phyloP scores from a whole-genome alignment of 2,888 invertebrate species.

The Patella depressa region DNA sequence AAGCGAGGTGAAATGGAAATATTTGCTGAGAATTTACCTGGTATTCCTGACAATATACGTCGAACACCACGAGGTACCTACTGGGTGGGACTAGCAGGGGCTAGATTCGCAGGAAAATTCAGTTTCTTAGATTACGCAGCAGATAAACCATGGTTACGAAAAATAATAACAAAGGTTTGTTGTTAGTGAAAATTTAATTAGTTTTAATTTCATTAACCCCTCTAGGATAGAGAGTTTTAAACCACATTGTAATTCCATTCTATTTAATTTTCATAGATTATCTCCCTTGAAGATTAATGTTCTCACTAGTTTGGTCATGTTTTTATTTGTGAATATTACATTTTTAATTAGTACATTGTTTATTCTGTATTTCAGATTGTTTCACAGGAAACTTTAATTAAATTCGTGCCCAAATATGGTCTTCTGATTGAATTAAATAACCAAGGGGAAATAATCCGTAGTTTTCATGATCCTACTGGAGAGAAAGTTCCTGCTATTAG shows the following conservation, averaged over 20 bases:
- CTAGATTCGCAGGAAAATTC: conserved; percentile 44
- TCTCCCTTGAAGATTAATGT: too few species aligned
- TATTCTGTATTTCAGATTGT: conserved; percentile 42
- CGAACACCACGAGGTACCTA: conserved; percentile 68
- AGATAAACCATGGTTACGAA: conserved; percentile 52
- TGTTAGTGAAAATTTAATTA: not conserved
- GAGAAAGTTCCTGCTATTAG: conserved; percentile 55
- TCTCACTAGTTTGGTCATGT: too few species aligned
- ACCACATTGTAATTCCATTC: too few species aligned
- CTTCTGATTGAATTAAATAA: conserved; percentile 65
- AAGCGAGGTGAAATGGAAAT: conserved; percentile 85
- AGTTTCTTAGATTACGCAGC: conserved; percentile 50
- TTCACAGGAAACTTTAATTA: conserved; percentile 49
- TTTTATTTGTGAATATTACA: too few species aligned
- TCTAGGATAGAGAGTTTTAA: too few species aligned
- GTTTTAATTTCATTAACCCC: too few species aligned
- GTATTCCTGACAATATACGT: conserved; percentile 79
- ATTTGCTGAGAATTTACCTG: conserved; percentile 81
- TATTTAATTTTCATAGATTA: too few species aligned
- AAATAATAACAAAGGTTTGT: conserved; percentile 56
- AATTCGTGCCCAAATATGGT: conserved; percentile 62
- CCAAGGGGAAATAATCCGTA: conserved; percentile 62
- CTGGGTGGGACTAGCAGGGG: conserved; percentile 68
- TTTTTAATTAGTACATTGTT: not conserved
- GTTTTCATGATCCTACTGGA: conserved; percentile 68